Conservation (phyloP, 37 sponge, comb jelly and placozoan genomes). For the Cliona cf. orientalis region DNA sequence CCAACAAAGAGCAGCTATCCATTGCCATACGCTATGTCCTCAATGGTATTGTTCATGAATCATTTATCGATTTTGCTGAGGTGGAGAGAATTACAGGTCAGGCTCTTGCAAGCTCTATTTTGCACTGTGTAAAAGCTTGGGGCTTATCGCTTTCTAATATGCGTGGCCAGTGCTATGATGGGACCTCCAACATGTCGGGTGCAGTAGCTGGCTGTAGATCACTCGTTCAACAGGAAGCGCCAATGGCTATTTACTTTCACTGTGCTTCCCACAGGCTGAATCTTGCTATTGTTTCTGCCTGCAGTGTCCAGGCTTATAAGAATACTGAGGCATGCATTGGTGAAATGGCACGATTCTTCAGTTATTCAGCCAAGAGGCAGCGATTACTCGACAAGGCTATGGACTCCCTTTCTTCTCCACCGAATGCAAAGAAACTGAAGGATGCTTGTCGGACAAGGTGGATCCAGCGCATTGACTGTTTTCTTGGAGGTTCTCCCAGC, state of each 20-base stretch:
- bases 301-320: constrained; percentile 22
- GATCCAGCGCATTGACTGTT: constrained; percentile 60
- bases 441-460: constrained; percentile 63
- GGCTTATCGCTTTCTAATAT: constrained; percentile 23
- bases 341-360: constrained; percentile 53
- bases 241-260: constrained; percentile 40
- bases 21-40: constrained; percentile 39
- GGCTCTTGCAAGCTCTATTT: constrained; percentile 35
- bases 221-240: constrained; percentile 44
- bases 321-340: constrained; percentile 31
- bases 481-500: constrained; percentile 52
- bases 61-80: constrained; percentile 57
- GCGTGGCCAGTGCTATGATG: constrained; percentile 67
- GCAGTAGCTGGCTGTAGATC: constrained; percentile 39
- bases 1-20: constrained; percentile 60
- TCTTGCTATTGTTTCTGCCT: constrained; percentile 44
- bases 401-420: not conserved
- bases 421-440: constrained; percentile 33
- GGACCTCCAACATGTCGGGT: constrained; percentile 56
- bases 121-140: constrained; percentile 16
- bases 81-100: constrained; percentile 62
- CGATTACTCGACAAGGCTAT: constrained; percentile 58
- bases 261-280: constrained; percentile 47
- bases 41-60: constrained; percentile 22
- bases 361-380: constrained; percentile 61